Evolutionary conservation across 2,113 vertebrate genomes (phyloP), one percentile per base, ranked within the genome.

Genomic region (Channa maculata): DNA sequence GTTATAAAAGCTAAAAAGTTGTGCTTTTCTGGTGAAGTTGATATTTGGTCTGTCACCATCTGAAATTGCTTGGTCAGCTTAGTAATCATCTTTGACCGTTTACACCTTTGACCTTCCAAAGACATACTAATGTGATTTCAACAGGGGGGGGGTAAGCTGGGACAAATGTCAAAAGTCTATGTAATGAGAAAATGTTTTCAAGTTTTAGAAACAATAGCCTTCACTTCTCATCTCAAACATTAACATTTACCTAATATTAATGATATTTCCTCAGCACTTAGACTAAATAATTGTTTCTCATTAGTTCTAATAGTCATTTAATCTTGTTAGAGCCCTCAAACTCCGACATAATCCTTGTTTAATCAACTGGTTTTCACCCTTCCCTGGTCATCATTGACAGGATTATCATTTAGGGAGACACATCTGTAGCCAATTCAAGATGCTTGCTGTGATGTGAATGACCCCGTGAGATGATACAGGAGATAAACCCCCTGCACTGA

Each of bases 341-440:
- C 46, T 33, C 51, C 0, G 12, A 71, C 63, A 75, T 78, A 85
- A 88, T 90, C 79, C 84, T 39, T 1, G 53, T 86, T 89, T 84
- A 80, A 89, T 92, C 80, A 86, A 65, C 62, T 64, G 76, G 67
- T 84, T 86, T 82, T 79, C 65, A 70, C 75, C 79, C 63, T 72
- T 80, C 77, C 75, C 54, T 82, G 51, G 82, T 78, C 85, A 86
- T 89, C 88, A 89, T 69, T 65, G 79, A 78, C 64, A 43, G 88
- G 88, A 91, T 91, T 89, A 90, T 85, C 73, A 78, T 87, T 80
- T 64, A 54, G 79, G 44, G 69, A 82, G 74, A 87, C 86, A 91
- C 87, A 91, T 90, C 90, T 93, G 91, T 80, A 60, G 77, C 79
- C 84, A 89, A 88, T 91, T 91, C 77, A 60, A 70, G 55, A 85